Evolutionary conservation across 2,113 vertebrate species (phyloP).

Genomic region (Cyprichromis sp.): DNA sequence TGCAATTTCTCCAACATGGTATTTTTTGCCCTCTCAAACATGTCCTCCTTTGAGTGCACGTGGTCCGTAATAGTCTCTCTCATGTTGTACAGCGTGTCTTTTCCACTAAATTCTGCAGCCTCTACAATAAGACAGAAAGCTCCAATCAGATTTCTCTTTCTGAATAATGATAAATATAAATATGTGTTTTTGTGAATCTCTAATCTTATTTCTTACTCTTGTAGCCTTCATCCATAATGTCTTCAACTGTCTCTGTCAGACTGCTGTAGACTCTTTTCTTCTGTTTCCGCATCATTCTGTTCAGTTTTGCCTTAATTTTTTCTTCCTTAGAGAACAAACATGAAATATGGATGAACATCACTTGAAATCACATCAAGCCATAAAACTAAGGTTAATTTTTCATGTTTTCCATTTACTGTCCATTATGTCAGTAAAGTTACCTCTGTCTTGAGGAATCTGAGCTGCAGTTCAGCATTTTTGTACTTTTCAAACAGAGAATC

Average conservation of each 20-base stretch:
- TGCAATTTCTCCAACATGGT: not conserved
- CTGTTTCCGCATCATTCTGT: not conserved
- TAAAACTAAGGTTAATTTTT: not conserved
- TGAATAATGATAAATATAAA: not conserved
- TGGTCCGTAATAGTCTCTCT: not conserved
- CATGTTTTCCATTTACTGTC: not conserved
- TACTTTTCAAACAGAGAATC: not conserved
- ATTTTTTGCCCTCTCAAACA: not conserved
- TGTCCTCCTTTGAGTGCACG: not conserved
- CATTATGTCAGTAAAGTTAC: not conserved
- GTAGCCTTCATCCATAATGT: not conserved
- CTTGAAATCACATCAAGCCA: not conserved
- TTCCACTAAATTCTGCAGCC: not conserved
- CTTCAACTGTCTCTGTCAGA: rapidly evolving
- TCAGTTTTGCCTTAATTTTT: not conserved
- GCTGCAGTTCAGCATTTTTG: not conserved
- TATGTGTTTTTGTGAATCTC: not conserved
- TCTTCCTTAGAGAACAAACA: not conserved
- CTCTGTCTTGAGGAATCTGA: slow-evolving; percentile 3
- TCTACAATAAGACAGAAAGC: not conserved
- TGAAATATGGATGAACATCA: not conserved
- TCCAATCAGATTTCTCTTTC: not conserved
- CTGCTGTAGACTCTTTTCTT: not conserved
- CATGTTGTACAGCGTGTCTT: not conserved
- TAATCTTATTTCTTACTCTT: not conserved